Conservation (phyloP, 2,797 vertebrate species). For the Otus scops region DNA sequence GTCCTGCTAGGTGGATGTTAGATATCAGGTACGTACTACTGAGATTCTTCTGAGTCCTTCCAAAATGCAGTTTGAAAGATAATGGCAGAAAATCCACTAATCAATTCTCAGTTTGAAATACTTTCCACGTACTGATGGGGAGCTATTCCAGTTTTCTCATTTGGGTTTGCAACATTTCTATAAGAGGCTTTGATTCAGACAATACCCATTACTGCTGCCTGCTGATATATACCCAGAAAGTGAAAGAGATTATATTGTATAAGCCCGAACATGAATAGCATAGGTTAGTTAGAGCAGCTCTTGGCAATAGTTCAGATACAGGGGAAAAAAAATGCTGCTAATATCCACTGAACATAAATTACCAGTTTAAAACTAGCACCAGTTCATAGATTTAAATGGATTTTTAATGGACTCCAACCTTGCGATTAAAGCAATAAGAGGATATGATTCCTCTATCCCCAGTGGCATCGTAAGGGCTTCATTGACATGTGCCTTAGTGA, state of each 20-base stretch:
- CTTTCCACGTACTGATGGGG: not conserved
- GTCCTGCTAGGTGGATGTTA: not conserved
- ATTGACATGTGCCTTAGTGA: slow-evolving; percentile 58
- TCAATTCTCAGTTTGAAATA: not conserved
- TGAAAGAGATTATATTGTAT: not conserved
- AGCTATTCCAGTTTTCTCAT: not conserved
- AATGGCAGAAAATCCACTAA: not conserved
- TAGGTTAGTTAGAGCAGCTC: slow-evolving; percentile 20
- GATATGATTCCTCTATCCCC: slow-evolving; percentile 49
- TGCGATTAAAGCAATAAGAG: slow-evolving; percentile 50
- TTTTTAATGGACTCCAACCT: slow-evolving; percentile 63
- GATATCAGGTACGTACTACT: not conserved
- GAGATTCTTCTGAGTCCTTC: not conserved
- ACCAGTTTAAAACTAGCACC: slow-evolving; percentile 59
- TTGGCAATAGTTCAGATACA: slow-evolving; percentile 33
- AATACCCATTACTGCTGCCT: slow-evolving; percentile 40
- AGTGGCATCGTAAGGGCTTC: slow-evolving; percentile 8
- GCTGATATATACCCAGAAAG: not conserved
- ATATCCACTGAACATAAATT: slow-evolving; percentile 58
- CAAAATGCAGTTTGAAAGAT: not conserved
- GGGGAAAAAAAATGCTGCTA: not conserved
- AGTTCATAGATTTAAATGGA: slow-evolving; percentile 64
- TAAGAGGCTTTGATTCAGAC: slow-evolving; percentile 30
- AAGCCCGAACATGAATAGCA: slow-evolving; percentile 8
- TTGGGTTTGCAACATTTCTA: not conserved